Conservation (phyloP, 2,113 vertebrate genomes). For the Microcebus lehilahytsara region DNA sequence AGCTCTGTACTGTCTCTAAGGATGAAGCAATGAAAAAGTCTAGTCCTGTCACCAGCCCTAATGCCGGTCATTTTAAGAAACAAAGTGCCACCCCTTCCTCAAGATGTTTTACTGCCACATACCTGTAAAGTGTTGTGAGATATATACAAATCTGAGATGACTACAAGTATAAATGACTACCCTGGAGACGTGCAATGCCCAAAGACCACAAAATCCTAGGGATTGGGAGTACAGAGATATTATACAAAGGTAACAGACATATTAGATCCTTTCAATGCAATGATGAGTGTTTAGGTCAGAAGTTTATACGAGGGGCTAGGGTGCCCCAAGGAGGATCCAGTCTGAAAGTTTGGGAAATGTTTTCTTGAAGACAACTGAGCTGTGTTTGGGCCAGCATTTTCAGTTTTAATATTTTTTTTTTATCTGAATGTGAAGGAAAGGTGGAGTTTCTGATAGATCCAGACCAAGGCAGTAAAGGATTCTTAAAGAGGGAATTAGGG, state of each 20-base stretch:
- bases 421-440: neutral
- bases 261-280: neutral
- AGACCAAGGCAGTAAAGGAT: neutral
- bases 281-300: neutral
- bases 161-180: neutral
- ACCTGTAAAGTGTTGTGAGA: neutral
- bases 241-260: neutral
- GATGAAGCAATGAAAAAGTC: neutral
- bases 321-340: neutral
- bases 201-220: no score
- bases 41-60: neutral
- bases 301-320: rapidly evolving
- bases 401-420: neutral
- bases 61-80: neutral
- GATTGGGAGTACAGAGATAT: neutral
- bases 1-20: neutral
- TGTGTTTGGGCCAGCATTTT: neutral
- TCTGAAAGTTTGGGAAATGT: neutral
- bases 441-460: neutral
- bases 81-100: neutral
- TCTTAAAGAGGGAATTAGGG: neutral
- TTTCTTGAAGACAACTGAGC: neutral
- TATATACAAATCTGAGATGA: neutral
- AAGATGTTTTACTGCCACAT: neutral
- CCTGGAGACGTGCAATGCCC: neutral